These are phyloP conservation scores for Smutsia temminckii DNA, from an alignment of 2,797 vertebrate genomes.

Conservation along the genomic window DNA sequence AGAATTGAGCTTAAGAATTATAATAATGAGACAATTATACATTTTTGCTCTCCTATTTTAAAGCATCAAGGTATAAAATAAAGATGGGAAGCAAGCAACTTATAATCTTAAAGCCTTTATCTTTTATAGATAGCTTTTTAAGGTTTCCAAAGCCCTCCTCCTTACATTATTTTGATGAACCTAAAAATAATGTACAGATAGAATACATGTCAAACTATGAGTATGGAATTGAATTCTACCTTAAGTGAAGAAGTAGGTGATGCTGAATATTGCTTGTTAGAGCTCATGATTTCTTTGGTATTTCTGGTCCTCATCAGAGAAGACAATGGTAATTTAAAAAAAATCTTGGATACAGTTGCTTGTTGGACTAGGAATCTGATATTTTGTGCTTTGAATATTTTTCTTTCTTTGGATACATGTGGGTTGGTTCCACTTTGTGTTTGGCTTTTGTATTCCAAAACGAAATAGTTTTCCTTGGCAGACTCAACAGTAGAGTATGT, in stretches of 20 bases:
- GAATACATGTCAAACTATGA: background rate
- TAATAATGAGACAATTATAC: background rate
- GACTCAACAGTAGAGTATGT: slow-evolving; percentile 49
- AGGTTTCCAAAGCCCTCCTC: background rate
- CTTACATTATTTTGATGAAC: background rate
- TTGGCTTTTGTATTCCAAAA: slow-evolving; percentile 76
- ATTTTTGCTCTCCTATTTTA: slow-evolving; percentile 27
- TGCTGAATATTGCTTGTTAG: slow-evolving; percentile 21
- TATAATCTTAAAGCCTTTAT: background rate
- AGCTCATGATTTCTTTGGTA: slow-evolving; percentile 34
- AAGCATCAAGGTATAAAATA: slow-evolving; percentile 21
- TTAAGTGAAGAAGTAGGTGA: background rate
- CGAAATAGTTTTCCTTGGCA: slow-evolving; percentile 71
- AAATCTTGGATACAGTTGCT: slow-evolving; percentile 7
- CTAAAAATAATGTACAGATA: background rate
- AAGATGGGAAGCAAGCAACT: slow-evolving; percentile 29
- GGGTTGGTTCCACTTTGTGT: slow-evolving; percentile 73
- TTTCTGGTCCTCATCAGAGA: slow-evolving; percentile 26
- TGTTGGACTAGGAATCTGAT: slow-evolving; percentile 56
- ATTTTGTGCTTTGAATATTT: slow-evolving; percentile 61
- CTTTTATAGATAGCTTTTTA: background rate
- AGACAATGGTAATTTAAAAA: slow-evolving; percentile 25
- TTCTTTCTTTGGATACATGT: slow-evolving; percentile 57
- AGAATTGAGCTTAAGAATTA: background rate
- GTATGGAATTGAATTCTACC: background rate